phyloP scores from a whole-genome alignment of 2,113 vertebrate species.

The Accipiter cooperii region DNA sequence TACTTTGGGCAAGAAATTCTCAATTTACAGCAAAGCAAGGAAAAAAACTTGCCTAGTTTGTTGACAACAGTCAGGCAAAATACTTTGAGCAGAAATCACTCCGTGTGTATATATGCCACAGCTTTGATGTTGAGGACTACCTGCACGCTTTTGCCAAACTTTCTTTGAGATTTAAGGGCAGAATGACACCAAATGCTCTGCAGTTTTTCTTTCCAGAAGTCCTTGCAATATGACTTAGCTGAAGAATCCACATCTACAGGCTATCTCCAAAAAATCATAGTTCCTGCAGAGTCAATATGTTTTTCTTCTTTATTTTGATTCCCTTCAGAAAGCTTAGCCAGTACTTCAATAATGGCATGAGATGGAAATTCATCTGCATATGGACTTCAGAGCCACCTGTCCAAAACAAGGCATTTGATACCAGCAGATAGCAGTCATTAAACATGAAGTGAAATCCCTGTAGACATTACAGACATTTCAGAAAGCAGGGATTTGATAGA shows the following conservation, averaged over 20 bases:
- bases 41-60: not conserved
- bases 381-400: not conserved
- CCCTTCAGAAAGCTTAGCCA: not conserved
- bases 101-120: accelerated
- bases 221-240: not conserved
- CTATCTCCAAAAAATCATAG: not conserved
- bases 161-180: not conserved
- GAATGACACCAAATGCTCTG: not conserved
- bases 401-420: not conserved
- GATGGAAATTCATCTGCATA: not conserved
- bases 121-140: accelerated
- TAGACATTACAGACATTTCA: not conserved
- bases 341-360: not conserved
- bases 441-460: not conserved
- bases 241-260: not conserved
- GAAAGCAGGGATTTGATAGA: not conserved
- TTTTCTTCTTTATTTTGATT: not conserved
- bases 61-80: not conserved
- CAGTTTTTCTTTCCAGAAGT: not conserved
- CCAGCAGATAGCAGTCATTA: not conserved
- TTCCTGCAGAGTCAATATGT: not conserved
- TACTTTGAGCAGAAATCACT: not conserved
- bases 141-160: not conserved
- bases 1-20: not conserved
- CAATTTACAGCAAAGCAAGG: not conserved